These are phyloP conservation scores for Sebastes fasciatus DNA, from an alignment of 2,113 vertebrate genomes.

Conservation along the genomic window DNA sequence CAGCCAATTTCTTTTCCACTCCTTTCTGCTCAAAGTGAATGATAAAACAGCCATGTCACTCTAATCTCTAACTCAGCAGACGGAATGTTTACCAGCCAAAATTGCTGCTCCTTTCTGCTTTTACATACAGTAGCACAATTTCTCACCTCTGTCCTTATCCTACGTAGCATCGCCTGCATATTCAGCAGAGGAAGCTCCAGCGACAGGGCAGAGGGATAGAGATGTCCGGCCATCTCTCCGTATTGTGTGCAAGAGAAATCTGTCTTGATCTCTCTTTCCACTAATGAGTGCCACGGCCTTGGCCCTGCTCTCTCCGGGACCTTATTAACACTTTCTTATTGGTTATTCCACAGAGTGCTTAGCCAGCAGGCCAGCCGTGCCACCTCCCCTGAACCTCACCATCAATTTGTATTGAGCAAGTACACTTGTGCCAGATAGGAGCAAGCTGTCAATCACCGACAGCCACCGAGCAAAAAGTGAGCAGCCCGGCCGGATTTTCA, in stretches of 20 bases:
- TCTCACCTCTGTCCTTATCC: conserved; percentile 23
- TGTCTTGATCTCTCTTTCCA: conserved; percentile 36
- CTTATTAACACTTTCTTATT: conserved; percentile 70
- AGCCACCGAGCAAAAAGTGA: background rate
- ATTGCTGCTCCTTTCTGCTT: background rate
- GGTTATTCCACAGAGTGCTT: conserved; percentile 66
- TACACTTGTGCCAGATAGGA: background rate
- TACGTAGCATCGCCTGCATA: conserved; percentile 29
- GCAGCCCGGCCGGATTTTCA: conserved; percentile 1
- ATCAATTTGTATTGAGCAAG: conserved; percentile 56
- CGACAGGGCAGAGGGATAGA: background rate
- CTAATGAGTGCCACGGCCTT: conserved; percentile 66
- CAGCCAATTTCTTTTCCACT: background rate
- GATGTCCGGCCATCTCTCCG: conserved; percentile 30
- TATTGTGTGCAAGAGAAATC: conserved; percentile 35
- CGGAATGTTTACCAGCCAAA: background rate
- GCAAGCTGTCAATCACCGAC: conserved; percentile 64
- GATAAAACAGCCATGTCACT: conserved; percentile 18
- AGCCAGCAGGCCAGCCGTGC: conserved; percentile 65
- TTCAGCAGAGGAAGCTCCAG: conserved; percentile 41
- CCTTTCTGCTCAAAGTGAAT: conserved; percentile 18
- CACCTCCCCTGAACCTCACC: conserved; percentile 63
- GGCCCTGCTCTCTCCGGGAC: conserved; percentile 50
- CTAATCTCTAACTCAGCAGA: background rate
- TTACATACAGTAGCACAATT: background rate